Conservation (phyloP, 2,113 vertebrate species). For the Rhineura floridana region DNA sequence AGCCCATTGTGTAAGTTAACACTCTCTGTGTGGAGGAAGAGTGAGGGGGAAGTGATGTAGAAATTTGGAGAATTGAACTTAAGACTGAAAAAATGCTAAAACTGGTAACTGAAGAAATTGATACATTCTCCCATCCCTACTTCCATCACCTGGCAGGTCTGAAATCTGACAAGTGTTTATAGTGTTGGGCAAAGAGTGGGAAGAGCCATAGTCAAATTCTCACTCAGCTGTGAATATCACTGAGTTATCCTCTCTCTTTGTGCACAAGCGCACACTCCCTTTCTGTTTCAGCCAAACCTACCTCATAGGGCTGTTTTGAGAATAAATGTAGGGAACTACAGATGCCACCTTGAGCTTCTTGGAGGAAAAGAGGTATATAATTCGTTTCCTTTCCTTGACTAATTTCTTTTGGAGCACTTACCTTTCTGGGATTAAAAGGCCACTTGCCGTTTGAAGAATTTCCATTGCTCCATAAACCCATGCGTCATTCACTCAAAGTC, state of each 20-base stretch:
- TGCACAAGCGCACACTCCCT: too few species aligned
- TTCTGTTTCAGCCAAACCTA: neutral
- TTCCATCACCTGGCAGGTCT: too few species aligned
- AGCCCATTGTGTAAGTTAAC: too few species aligned
- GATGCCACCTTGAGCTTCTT: neutral
- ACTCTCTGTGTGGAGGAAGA: too few species aligned
- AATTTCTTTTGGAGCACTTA: neutral
- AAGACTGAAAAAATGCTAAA: too few species aligned
- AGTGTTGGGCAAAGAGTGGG: too few species aligned
- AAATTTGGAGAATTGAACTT: too few species aligned
- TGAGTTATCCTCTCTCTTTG: neutral
- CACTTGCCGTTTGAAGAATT: neutral
- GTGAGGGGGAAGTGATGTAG: too few species aligned
- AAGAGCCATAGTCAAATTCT: too few species aligned
- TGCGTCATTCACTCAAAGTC: conserved; percentile 16
- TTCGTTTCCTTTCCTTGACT: neutral
- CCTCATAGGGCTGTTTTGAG: neutral
- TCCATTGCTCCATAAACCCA: neutral
- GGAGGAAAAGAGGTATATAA: neutral
- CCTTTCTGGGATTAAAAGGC: neutral
- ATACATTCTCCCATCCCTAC: too few species aligned
- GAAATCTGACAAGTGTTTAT: too few species aligned
- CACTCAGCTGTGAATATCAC: neutral
- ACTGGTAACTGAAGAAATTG: too few species aligned
- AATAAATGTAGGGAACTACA: neutral